Conservation (phyloP, 1,140 invertebrate genomes). For the Hyles vespertilio region DNA sequence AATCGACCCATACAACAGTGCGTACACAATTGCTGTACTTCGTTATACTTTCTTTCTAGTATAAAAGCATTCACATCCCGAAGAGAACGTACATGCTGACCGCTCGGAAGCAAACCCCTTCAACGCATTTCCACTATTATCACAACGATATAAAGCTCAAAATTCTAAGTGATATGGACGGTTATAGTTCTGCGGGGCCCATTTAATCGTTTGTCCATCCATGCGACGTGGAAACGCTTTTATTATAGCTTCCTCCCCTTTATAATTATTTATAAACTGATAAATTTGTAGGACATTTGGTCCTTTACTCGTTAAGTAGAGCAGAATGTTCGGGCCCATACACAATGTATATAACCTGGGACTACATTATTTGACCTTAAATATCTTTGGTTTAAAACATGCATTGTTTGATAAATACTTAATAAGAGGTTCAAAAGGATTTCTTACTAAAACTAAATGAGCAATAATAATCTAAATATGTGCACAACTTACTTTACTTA, state of each 20-base stretch:
- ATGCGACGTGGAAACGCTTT: conserved; percentile 57
- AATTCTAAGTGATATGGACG: conserved; percentile 1
- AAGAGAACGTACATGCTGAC: neutral
- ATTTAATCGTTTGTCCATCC: conserved; percentile 63
- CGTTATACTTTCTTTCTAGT: neutral
- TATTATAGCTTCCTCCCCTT: conserved; percentile 63
- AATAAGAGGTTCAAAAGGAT: too few relatives aligned
- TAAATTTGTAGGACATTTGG: conserved; percentile 44
- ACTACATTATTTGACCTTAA: too few relatives aligned
- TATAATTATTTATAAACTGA: conserved; percentile 66
- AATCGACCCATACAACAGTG: too few relatives aligned
- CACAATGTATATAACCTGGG: too few relatives aligned
- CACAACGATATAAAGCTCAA: neutral
- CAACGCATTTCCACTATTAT: conserved; percentile 4
- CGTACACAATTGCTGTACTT: too few relatives aligned
- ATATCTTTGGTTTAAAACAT: too few relatives aligned
- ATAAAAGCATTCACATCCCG: neutral
- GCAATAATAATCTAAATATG: too few relatives aligned
- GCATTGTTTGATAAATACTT: too few relatives aligned
- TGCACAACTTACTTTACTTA: too few relatives aligned
- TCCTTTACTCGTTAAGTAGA: conserved; percentile 41
- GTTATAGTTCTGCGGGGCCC: conserved; percentile 29
- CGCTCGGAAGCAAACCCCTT: neutral
- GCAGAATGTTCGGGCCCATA: conserved; percentile 1
- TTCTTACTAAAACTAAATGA: too few relatives aligned